Base-by-base conservation (phyloP, 2,888 invertebrate genomes). In the Mylabris sibirica region DNA sequence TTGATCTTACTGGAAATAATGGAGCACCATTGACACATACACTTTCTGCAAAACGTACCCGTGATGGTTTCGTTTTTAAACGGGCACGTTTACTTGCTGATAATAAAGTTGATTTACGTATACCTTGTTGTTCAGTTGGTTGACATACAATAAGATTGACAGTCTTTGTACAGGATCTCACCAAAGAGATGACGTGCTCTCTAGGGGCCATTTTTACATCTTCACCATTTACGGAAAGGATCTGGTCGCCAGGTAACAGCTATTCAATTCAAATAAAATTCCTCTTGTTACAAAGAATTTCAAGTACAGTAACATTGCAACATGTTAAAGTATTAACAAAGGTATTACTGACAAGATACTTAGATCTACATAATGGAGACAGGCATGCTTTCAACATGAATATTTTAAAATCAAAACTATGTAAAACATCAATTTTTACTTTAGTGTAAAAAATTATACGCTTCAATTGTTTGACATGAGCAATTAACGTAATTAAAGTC, bases 181-280 rank as follows among this genome's bases (percentile, higher is more conserved):
- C 95, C 75, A 96, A 88, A 49, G 94, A 91, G 76, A 97, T 96
- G 60, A 96, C 96, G 83, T 94, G 94, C 83, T 96, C 96, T 38
- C 96, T 87, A 0, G 95, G 94, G 2, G 95, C 93, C 61, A 89
- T 85, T 82, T 92, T 91, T 12, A 97, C 97, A 82, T 97, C 96
- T 84, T 96, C 95, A 1, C 94, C 96, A 83, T 97, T 96, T 61
- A 97, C 96, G 76, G 91, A 90, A 44, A 96, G 88, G 78, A 97
- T 95, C 84, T 96, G 95, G 84, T 97, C 97, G 5, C 96, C 96
- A 0, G 97, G 95, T 79, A 94, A 90, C 71, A 97, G 86, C 89
- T 91, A 30, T 8, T 6, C 30, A 30, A 30, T 30, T 8, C 30
- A 30, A 30, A 85, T 17, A 87, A 74, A 63, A 67, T 59, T 59